Conservation (phyloP, 1,140 invertebrate genomes). For the Drosophila lowei region DNA sequence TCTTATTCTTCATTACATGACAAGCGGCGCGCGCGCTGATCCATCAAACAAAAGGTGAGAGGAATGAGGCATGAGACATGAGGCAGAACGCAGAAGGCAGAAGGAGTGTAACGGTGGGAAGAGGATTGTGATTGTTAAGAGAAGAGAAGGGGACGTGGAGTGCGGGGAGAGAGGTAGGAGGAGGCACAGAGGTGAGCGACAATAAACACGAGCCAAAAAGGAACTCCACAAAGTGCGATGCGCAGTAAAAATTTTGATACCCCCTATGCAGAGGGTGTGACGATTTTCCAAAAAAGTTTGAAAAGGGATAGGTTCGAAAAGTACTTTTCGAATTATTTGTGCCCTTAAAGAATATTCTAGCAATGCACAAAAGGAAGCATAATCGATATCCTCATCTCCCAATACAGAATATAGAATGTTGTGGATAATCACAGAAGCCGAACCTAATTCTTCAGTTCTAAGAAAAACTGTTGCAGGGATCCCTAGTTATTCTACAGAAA, state of each 20-base stretch:
- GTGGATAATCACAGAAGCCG: no score
- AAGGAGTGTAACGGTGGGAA: neutral
- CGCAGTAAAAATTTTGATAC: conserved; percentile 55
- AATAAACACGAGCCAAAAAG: conserved; percentile 69
- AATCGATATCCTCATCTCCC: no score
- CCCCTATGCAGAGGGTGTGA: no score
- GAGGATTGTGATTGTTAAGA: no score
- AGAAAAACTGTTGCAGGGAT: no score
- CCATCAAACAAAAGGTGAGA: conserved; percentile 53
- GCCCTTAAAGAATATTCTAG: no score
- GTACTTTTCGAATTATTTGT: no score
- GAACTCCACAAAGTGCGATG: conserved; percentile 41
- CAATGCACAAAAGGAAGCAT: no score
- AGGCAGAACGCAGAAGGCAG: no score
- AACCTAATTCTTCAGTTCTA: no score
- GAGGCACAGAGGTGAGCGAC: conserved; percentile 15
- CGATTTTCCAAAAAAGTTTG: neutral
- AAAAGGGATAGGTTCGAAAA: neutral
- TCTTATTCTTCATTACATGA: conserved; percentile 63
- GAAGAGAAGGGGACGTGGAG: neutral
- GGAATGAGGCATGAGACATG: neutral
- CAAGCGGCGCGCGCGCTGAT: conserved; percentile 72
- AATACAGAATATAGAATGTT: no score
- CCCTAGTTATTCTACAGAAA: neutral
- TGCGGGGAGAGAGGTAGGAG: neutral